phyloP scores from a whole-genome alignment of 1,140 invertebrate species.

The Caenorhabditis tropicalis region DNA sequence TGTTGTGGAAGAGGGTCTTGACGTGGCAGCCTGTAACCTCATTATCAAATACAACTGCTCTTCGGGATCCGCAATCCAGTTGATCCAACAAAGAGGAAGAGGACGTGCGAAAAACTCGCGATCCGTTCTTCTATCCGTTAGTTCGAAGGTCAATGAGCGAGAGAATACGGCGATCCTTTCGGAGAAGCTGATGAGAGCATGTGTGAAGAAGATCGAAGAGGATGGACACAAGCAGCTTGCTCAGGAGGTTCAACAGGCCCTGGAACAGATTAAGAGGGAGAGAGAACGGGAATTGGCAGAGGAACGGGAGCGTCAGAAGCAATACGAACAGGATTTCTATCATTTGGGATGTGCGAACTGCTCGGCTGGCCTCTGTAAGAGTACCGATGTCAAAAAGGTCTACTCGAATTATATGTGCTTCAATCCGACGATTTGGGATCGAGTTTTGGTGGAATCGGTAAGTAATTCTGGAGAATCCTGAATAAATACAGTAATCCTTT shows the following conservation, averaged over 20 bases:
- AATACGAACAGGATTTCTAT: background rate
- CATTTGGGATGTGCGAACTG: background rate
- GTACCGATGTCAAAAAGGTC: background rate
- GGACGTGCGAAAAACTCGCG: conserved; percentile 5
- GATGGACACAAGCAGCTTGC: background rate
- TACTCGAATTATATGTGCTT: conserved; percentile 5
- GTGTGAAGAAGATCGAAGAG: background rate
- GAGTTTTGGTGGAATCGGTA: background rate
- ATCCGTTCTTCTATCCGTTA: background rate
- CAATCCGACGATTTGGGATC: background rate
- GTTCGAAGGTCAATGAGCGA: background rate
- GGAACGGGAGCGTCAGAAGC: background rate
- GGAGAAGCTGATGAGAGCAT: background rate
- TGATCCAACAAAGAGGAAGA: background rate
- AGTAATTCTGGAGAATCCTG: background rate
- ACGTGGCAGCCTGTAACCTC: conserved; percentile 72
- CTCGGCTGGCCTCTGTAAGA: background rate
- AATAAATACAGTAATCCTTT: background rate
- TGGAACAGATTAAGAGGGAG: background rate
- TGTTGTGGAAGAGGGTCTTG: conserved; percentile 73
- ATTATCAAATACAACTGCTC: conserved; percentile 71
- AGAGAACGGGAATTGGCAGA: background rate
- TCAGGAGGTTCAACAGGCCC: background rate
- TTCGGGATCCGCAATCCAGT: background rate
- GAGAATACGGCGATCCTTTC: background rate